A percentile compares a stretch with the other conserved stretches of the same genome.
Conservation (phyloP, 2,113 vertebrate genomes). For the Hydrolagus affinis region DNA sequence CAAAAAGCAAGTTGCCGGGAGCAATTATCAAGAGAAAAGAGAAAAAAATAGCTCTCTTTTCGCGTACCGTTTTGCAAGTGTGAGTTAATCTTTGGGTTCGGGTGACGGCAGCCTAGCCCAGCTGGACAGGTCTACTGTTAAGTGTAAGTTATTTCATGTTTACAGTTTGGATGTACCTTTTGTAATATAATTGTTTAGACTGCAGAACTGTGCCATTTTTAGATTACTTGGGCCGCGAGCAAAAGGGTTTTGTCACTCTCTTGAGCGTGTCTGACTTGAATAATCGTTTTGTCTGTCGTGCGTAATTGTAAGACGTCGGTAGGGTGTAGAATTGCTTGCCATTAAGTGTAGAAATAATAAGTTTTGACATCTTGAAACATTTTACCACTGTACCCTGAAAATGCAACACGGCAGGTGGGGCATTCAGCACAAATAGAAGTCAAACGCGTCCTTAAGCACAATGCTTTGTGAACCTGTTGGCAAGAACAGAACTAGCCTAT, state of each 20-base stretch:
- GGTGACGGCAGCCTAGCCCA: neutral
- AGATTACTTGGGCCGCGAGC: slow-evolving; percentile 15
- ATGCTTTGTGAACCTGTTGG: neutral
- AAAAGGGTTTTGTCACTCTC: neutral
- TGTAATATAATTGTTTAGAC: slow-evolving; percentile 9
- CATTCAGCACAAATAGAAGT: neutral
- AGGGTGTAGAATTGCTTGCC: neutral
- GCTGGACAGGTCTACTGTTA: neutral
- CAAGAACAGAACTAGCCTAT: neutral
- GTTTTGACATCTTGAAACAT: neutral
- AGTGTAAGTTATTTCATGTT: slow-evolving; percentile 10
- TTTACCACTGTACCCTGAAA: neutral
- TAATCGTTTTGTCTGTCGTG: neutral
- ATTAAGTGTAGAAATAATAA: neutral
- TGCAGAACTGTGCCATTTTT: slow-evolving; percentile 9
- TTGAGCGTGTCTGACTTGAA: slow-evolving; percentile 4
- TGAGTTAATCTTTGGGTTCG: neutral
- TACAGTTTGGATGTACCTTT: neutral
- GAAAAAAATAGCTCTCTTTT: neutral
- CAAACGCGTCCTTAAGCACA: neutral
- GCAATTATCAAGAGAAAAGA: neutral
- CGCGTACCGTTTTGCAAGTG: neutral
- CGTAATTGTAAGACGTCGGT: neutral
- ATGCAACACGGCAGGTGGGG: neutral
- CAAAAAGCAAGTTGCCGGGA: neutral